Base-by-base conservation (phyloP, 2,113 vertebrate species). In the Acrocephalus arundinaceus region DNA sequence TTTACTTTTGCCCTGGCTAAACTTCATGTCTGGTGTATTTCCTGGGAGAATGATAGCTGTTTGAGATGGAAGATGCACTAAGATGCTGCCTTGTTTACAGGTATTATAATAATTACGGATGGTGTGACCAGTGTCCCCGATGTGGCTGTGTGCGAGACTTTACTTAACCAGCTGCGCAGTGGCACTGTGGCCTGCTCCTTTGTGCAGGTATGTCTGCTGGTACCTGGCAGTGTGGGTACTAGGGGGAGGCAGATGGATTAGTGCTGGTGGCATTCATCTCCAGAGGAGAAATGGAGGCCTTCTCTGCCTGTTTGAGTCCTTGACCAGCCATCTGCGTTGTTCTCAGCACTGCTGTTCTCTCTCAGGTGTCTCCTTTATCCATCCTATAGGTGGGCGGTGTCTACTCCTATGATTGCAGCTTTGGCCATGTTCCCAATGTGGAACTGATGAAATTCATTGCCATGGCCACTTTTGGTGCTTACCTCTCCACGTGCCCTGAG, bases 381-480 rank as follows among this genome's bases (percentile, higher is more conserved):
- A 25, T 91, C 77, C 54, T 3, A 0, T 92, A 99, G 99, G 99
- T 99, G 48, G 99, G 99, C 2, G 99, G 99, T 24, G 98, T 99
- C 7, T 99, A 99, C 97, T 99, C 99, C 0, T 99, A 99, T 0
- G 99, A 99, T 92, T 99, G 99, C 97, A 99, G 99, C 97, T 99
- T 99, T 90, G 99, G 99, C 55, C 99, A 99, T 0, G 98, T 99
- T 91, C 99, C 99, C 72, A 99, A 99, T 2, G 98, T 99, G 85
- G 99, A 99, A 96, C 96, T 99, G 96, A 99, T 99, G 99, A 99
- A 99, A 97, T 99, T 99, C 97, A 99, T 99, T 1, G 99, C 99
- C 8, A 98, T 99, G 97, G 99, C 99, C 39, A 99, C 99, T 9
- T 99, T 99, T 83, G 99, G 99, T 68, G 99, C 99, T 24, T 99